phyloP scores from a whole-genome alignment of 2,888 invertebrate species.

The Belgica antarctica region DNA sequence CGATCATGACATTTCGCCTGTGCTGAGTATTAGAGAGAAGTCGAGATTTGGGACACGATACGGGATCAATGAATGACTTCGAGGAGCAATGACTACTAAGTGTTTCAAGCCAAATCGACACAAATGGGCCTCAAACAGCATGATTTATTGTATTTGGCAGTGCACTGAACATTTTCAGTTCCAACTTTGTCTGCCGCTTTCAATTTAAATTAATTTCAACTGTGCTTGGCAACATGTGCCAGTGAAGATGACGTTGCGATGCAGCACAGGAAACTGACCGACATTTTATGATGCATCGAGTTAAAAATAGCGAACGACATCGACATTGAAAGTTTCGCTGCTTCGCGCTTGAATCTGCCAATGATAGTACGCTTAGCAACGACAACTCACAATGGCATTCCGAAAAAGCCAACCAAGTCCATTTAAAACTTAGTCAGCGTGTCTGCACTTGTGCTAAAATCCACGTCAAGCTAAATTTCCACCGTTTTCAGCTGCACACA shows the following conservation, averaged over 20 bases:
- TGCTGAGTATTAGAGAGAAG: background rate
- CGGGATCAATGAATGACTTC: background rate
- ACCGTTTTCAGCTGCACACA: background rate
- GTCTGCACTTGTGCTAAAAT: slow-evolving; percentile 13
- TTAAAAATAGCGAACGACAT: background rate
- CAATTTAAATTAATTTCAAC: background rate
- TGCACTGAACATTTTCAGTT: background rate
- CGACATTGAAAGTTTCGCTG: slow-evolving; percentile 14
- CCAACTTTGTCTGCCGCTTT: too few relatives aligned
- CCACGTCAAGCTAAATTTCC: background rate
- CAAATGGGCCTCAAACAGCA: slow-evolving; percentile 1
- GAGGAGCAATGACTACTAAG: too few relatives aligned
- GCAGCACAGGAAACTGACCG: background rate
- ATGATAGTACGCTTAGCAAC: background rate
- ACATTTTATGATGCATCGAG: slow-evolving; percentile 1
- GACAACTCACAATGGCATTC: slow-evolving; percentile 8
- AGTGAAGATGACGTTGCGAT: background rate
- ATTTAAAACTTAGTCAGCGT: background rate
- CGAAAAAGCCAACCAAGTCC: slow-evolving; percentile 16
- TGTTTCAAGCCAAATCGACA: too few relatives aligned
- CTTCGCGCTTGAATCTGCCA: background rate
- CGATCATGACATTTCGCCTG: slow-evolving; percentile 20
- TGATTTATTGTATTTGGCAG: background rate
- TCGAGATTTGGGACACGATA: slow-evolving; percentile 16
- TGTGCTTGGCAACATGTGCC: background rate